A percentile compares a stretch with the other conserved stretches of the same genome.
Conservation (phyloP, 2,888 invertebrate species). For the Phorcus lineatus region DNA sequence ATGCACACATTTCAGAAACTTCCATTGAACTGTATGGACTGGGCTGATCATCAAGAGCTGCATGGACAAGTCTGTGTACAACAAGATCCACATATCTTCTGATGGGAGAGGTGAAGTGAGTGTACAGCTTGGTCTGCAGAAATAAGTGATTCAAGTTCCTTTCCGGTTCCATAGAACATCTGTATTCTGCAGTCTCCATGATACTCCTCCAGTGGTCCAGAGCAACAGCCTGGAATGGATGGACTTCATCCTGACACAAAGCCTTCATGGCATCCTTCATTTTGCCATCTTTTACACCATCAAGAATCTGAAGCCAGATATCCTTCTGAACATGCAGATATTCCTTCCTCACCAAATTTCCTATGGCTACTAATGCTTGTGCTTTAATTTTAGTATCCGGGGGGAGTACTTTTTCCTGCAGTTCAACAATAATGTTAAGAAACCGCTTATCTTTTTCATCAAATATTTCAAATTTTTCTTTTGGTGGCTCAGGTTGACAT, state of each 20-base stretch:
- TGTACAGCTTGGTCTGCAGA: constrained; percentile 45
- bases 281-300: constrained; percentile 23
- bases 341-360: constrained; percentile 24
- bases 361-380: constrained; percentile 31
- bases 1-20: constrained; percentile 44
- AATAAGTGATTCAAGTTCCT: constrained; percentile 47
- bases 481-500: constrained; percentile 42
- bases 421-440: constrained; percentile 24
- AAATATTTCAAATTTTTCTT: constrained; percentile 35
- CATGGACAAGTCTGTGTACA: constrained; percentile 50
- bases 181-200: constrained; percentile 46
- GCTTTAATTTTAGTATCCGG: constrained; percentile 15
- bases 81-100: constrained; percentile 50
- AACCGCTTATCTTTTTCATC: constrained; percentile 30
- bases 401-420: not conserved
- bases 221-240: constrained; percentile 45
- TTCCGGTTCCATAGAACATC: constrained; percentile 30
- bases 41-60: constrained; percentile 29
- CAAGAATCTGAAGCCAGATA: constrained; percentile 39
- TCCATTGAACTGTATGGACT: constrained; percentile 47
- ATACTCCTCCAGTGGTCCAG: constrained; percentile 45
- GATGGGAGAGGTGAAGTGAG: constrained; percentile 58
- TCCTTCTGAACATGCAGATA: constrained; percentile 36
- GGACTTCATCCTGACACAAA: constrained; percentile 42
- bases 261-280: constrained; percentile 28